Evolutionary conservation across 1,140 invertebrate genomes (phyloP).

Genomic region (Rhysida immarginata): DNA sequence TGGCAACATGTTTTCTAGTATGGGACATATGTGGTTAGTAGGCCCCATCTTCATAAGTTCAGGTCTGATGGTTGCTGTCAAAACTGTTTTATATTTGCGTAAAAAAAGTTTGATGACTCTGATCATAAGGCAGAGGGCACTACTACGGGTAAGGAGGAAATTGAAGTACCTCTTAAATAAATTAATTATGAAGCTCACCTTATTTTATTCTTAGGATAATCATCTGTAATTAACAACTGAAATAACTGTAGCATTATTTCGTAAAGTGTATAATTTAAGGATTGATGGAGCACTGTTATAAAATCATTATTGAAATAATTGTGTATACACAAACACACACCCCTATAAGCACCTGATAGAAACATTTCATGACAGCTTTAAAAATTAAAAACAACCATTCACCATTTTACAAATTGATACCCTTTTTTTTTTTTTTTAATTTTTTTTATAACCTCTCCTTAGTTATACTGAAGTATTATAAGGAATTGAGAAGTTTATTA

Average conservation of each 20-base stretch:
- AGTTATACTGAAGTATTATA: no score
- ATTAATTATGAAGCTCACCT: not conserved
- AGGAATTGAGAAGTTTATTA: no score
- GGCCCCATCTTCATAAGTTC: conserved; percentile 50
- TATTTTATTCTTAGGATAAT: conserved; percentile 2
- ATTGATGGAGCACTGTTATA: no score
- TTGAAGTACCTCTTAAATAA: not conserved
- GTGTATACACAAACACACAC: no score
- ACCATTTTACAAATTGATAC: no score
- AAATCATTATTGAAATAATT: no score
- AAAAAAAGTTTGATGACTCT: conserved; percentile 48
- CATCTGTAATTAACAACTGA: conserved; percentile 17
- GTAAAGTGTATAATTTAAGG: no score
- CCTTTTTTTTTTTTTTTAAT: no score
- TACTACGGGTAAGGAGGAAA: conserved; percentile 40
- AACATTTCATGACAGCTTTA: no score
- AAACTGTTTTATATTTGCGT: conserved; percentile 46
- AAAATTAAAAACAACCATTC: no score
- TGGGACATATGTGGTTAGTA: conserved; percentile 49
- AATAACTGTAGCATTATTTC: conserved; percentile 39
- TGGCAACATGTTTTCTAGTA: conserved; percentile 39
- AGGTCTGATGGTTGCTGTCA: conserved; percentile 48
- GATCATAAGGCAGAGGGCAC: conserved; percentile 42
- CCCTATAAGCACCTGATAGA: no score
- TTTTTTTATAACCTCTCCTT: no score